Evolutionary conservation across 2,113 vertebrate genomes (phyloP).

Genomic region (Choloepus hoffmanni): DNA sequence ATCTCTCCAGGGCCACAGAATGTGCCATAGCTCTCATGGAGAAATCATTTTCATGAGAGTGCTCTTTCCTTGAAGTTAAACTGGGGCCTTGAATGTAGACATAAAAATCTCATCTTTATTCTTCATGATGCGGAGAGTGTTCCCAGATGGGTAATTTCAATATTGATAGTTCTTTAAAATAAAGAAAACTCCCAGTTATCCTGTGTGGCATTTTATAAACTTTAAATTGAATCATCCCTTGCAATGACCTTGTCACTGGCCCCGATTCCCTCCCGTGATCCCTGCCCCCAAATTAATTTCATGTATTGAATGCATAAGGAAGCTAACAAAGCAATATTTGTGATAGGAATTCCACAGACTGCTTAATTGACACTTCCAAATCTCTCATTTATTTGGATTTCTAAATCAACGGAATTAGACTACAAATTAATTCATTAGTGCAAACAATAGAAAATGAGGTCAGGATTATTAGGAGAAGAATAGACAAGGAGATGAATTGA

Average conservation of each 20-base stretch:
- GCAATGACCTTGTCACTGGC: constrained; percentile 48
- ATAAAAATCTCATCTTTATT: constrained; percentile 36
- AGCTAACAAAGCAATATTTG: constrained; percentile 74
- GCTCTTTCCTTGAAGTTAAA: constrained; percentile 4
- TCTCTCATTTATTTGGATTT: constrained; percentile 75
- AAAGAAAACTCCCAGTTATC: constrained; percentile 31
- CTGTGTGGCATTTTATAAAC: constrained; percentile 43
- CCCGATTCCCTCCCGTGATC: constrained; percentile 12
- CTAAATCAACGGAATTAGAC: constrained; percentile 75
- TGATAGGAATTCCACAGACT: constrained; percentile 73
- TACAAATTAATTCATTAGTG: constrained; percentile 78
- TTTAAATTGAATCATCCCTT: constrained; percentile 46
- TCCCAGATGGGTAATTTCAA: constrained; percentile 46
- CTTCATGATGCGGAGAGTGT: constrained; percentile 33
- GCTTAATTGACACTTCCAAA: constrained; percentile 75
- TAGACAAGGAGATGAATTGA: constrained; percentile 75
- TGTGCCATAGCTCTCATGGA: background rate
- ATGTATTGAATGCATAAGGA: constrained; percentile 61
- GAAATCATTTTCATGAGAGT: constrained; percentile 50
- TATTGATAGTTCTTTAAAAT: background rate
- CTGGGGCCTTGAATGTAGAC: background rate
- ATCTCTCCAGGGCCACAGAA: background rate
- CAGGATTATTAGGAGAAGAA: constrained; percentile 79
- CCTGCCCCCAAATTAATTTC: constrained; percentile 71
- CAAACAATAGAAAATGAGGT: constrained; percentile 79